phyloP scores from a whole-genome alignment of 2,113 vertebrate genomes.

The Gnathonemus echidnorhynchus region DNA sequence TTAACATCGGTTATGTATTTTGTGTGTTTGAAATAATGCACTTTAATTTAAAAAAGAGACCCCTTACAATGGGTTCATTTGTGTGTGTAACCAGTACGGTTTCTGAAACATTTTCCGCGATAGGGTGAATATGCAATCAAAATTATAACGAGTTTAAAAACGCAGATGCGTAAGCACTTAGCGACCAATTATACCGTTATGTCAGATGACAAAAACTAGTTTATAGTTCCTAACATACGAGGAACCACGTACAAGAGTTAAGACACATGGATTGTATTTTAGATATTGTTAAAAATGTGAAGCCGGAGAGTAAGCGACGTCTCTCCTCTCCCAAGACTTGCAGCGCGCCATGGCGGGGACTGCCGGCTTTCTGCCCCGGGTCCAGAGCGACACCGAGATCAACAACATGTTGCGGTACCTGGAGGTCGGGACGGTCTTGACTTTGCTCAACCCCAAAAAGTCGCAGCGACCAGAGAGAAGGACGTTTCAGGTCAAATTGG shows the following conservation, averaged over 20 bases:
- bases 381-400: slow-evolving; percentile 77
- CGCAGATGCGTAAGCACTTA: neutral
- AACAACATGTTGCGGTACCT: slow-evolving; percentile 80
- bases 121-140: neutral
- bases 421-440: slow-evolving; percentile 91
- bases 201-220: neutral
- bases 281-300: neutral
- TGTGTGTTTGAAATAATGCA: neutral
- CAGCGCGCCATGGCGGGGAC: slow-evolving; percentile 62
- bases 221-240: neutral
- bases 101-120: neutral
- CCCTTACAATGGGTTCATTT: neutral
- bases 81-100: neutral
- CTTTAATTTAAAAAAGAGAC: neutral
- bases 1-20: neutral
- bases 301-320: neutral
- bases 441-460: slow-evolving; percentile 92
- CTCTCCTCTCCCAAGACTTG: neutral
- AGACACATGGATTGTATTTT: neutral
- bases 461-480: slow-evolving; percentile 87
- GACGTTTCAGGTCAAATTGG: slow-evolving; percentile 93
- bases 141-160: neutral
- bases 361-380: slow-evolving; percentile 68
- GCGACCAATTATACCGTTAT: neutral
- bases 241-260: neutral